Percentiles rank a stretch among this genome's conserved stretches.
Evolutionary conservation across 2,113 vertebrate species (phyloP).

Genomic region (Zosterops hypoxanthus): DNA sequence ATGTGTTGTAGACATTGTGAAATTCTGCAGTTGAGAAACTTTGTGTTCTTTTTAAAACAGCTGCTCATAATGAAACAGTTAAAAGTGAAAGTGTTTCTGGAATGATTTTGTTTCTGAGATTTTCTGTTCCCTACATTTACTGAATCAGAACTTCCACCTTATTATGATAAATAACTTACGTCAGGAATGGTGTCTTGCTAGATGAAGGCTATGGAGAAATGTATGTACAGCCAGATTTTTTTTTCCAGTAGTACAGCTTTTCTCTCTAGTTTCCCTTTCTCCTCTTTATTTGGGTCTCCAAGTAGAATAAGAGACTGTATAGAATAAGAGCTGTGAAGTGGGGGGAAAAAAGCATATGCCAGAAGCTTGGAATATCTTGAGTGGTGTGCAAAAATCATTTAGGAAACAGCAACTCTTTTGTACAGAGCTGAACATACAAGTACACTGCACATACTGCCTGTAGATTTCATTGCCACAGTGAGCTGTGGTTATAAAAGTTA

Average conservation of each 20-base stretch:
- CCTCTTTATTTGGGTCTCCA: neutral
- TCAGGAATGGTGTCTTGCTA: neutral
- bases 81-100: neutral
- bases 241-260: fast-evolving
- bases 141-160: neutral
- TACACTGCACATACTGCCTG: neutral
- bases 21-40: neutral
- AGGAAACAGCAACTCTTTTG: neutral
- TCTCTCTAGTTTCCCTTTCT: neutral
- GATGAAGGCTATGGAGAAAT: neutral
- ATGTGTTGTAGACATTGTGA: neutral
- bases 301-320: neutral
- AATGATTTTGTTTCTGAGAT: neutral
- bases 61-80: neutral
- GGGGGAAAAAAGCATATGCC: neutral
- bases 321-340: neutral
- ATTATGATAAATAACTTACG: neutral
- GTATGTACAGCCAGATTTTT: neutral
- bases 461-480: neutral
- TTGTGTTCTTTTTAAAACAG: neutral
- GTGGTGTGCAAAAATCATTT: neutral
- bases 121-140: neutral
- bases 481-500: neutral
- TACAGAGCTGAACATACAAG: fast-evolving
- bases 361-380: neutral